These are phyloP conservation scores for Dolomedes plantarius DNA, from an alignment of 2,888 invertebrate genomes.

Conservation along the genomic window DNA sequence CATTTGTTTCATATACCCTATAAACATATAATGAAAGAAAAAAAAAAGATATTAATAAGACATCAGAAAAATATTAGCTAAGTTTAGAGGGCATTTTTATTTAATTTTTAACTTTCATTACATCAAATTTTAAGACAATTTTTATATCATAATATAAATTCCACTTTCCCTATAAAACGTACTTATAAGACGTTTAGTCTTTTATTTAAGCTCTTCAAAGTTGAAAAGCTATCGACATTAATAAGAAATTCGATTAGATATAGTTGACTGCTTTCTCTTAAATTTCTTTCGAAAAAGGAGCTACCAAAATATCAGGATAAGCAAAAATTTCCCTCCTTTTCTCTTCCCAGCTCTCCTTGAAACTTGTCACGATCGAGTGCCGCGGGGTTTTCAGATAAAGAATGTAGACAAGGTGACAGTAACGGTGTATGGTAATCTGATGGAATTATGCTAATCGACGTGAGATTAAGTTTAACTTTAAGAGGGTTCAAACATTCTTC, in stretches of 20 bases:
- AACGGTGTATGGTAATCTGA: neutral
- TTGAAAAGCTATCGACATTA: slow-evolving; percentile 8
- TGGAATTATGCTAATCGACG: slow-evolving; percentile 9
- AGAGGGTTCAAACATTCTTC: no score
- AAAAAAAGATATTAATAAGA: no score
- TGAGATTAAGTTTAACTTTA: slow-evolving; percentile 6
- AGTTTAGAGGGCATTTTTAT: no score
- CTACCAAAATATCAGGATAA: neutral
- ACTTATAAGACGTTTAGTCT: no score
- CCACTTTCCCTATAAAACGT: no score
- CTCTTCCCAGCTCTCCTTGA: neutral
- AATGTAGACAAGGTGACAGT: neutral
- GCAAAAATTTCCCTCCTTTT: no score
- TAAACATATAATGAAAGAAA: no score
- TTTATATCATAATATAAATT: no score
- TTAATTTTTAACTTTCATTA: no score
- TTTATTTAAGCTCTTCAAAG: neutral
- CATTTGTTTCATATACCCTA: no score
- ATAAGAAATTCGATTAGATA: slow-evolving; percentile 10
- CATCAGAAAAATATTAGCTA: no score
- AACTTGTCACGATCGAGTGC: neutral
- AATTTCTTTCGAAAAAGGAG: neutral
- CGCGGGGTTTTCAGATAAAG: neutral
- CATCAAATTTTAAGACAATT: no score
- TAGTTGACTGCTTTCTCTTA: neutral